Evolutionary conservation across 2,797 vertebrate species (phyloP).

Genomic region (Typhlichthys subterraneus): DNA sequence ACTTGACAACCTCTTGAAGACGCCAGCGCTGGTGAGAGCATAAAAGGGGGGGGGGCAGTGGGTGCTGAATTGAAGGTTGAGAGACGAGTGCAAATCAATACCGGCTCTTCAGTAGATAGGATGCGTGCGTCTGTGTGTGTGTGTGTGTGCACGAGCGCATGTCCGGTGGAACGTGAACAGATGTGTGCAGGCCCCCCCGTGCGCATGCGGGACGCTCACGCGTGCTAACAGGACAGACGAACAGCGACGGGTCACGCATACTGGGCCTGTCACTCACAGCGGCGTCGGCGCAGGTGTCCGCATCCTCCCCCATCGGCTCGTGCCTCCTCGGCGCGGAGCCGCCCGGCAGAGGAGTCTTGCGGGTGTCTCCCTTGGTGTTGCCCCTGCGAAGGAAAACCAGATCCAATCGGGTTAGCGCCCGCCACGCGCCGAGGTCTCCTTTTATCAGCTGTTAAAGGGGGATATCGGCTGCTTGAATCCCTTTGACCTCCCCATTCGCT

Average conservation of each 20-base stretch:
- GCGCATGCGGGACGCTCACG: no score
- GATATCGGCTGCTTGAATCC: constrained; percentile 79
- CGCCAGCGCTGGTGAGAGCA: constrained; percentile 22
- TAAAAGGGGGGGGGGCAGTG: constrained; percentile 32
- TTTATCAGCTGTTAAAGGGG: constrained; percentile 80
- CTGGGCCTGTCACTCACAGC: constrained; percentile 76
- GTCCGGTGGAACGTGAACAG: constrained; percentile 20
- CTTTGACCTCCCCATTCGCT: constrained; percentile 62
- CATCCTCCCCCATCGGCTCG: constrained; percentile 78
- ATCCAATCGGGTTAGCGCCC: constrained; percentile 79
- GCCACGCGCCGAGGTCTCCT: constrained; percentile 69
- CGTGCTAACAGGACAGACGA: no score
- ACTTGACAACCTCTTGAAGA: constrained; percentile 19
- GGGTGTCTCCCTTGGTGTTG: constrained; percentile 81
- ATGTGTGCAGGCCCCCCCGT: background rate
- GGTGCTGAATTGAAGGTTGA: constrained; percentile 48
- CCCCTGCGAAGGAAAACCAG: constrained; percentile 80
- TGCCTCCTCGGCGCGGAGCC: constrained; percentile 81
- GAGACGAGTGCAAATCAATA: constrained; percentile 60
- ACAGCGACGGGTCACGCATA: background rate
- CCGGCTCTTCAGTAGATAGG: constrained; percentile 39
- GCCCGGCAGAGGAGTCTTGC: constrained; percentile 69
- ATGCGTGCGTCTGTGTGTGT: constrained; percentile 35
- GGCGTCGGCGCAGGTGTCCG: constrained; percentile 80
- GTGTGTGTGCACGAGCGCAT: constrained; percentile 19